Conservation (phyloP, 1,140 invertebrate species). For the Bombus confusus region DNA sequence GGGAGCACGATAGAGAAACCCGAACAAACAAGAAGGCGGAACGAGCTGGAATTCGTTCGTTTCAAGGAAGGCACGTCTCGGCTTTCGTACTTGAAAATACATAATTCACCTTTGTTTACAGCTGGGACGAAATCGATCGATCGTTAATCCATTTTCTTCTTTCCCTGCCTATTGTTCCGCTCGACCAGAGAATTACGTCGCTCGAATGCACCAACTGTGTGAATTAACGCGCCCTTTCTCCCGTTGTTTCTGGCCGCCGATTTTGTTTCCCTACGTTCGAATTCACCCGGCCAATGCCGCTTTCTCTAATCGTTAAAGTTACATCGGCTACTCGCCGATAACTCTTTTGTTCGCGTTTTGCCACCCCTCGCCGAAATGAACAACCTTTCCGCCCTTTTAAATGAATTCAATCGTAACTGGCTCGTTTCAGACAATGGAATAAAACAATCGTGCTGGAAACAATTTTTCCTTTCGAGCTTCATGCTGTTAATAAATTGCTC, state of each 20-base stretch:
- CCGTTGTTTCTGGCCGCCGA: background rate
- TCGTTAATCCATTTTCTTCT: constrained; percentile 46
- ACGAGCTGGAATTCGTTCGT: constrained; percentile 43
- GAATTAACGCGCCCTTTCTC: constrained; percentile 18
- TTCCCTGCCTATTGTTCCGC: background rate
- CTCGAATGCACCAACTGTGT: background rate
- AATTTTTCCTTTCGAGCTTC: background rate
- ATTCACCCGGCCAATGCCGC: background rate
- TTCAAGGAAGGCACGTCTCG: constrained; percentile 35
- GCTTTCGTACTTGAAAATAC: constrained; percentile 40
- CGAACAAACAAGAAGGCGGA: constrained; percentile 29
- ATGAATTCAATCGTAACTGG: background rate
- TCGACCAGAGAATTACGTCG: background rate
- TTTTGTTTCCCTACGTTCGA: background rate
- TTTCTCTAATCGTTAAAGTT: background rate
- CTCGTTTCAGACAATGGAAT: background rate
- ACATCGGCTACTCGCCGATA: background rate
- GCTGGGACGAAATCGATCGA: constrained; percentile 35
- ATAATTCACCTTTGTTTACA: constrained; percentile 46
- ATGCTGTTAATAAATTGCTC: background rate
- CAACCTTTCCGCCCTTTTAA: background rate
- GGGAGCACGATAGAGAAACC: background rate
- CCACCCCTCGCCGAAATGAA: background rate
- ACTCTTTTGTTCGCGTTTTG: constrained; percentile 4
- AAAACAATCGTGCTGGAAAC: background rate